These are phyloP conservation scores for Cerastoderma edule DNA, from an alignment of 2,888 invertebrate genomes.

Conservation along the genomic window DNA sequence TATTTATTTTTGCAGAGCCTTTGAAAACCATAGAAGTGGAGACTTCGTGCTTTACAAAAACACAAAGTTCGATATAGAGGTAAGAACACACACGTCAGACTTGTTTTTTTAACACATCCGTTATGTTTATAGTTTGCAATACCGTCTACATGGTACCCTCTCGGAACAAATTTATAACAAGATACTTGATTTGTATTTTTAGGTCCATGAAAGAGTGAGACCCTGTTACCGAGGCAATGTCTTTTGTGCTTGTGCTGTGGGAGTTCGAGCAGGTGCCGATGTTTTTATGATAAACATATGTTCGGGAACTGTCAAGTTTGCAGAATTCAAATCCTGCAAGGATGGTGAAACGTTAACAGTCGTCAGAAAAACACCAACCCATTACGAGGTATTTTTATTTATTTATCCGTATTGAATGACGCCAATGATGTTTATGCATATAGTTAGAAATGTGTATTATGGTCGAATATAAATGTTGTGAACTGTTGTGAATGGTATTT, in stretches of 20 bases:
- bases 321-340: background rate
- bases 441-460: no score
- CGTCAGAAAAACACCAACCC: background rate
- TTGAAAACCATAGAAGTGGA: conserved; percentile 17
- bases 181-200: no score
- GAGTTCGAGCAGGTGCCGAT: background rate
- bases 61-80: conserved; percentile 19
- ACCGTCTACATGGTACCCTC: no score
- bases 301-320: background rate
- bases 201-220: background rate
- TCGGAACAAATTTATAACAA: no score
- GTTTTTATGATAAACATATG: background rate
- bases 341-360: background rate
- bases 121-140: no score
- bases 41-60: conserved; percentile 14
- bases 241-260: background rate
- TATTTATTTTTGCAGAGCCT: background rate
- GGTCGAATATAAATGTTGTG: no score
- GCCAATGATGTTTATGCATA: no score
- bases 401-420: no score
- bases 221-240: background rate
- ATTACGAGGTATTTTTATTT: background rate
- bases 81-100: no score
- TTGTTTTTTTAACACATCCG: no score
- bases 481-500: no score